Evolutionary conservation across 2,888 invertebrate genomes (phyloP).

Genomic region (Sesia bembeciformis): DNA sequence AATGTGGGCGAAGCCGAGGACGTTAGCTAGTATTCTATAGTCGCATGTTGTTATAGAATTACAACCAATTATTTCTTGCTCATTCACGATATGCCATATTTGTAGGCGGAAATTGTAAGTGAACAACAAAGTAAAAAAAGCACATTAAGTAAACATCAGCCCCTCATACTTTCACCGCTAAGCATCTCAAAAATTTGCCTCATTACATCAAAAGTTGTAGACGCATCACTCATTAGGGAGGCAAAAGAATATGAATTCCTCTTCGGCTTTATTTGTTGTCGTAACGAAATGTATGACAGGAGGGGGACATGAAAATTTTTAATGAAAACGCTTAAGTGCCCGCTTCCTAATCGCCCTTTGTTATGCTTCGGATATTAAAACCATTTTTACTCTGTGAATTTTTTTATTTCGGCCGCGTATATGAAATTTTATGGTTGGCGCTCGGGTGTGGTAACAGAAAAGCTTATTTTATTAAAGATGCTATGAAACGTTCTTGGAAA

Average conservation of each 20-base stretch:
- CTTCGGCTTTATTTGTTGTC: slow-evolving; percentile 40
- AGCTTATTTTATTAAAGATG: neutral
- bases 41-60: too few relatives aligned
- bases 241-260: slow-evolving; percentile 32
- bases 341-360: slow-evolving; percentile 26
- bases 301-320: slow-evolving; percentile 23
- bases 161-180: too few relatives aligned
- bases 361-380: slow-evolving; percentile 7
- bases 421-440: neutral
- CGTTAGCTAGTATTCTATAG: too few relatives aligned
- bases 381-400: neutral
- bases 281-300: slow-evolving; percentile 34
- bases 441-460: neutral
- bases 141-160: too few relatives aligned
- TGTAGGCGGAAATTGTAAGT: too few relatives aligned
- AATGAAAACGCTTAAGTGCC: slow-evolving; percentile 27
- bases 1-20: too few relatives aligned
- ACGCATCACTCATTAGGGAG: slow-evolving; percentile 23
- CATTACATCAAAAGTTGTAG: slow-evolving; percentile 4
- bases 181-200: neutral
- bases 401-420: neutral
- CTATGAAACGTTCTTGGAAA: too few relatives aligned
- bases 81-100: too few relatives aligned
- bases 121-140: too few relatives aligned
- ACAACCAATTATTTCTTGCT: too few relatives aligned